Base-by-base conservation (phyloP, 2,888 invertebrate genomes). In the Sthenelais limicola region DNA sequence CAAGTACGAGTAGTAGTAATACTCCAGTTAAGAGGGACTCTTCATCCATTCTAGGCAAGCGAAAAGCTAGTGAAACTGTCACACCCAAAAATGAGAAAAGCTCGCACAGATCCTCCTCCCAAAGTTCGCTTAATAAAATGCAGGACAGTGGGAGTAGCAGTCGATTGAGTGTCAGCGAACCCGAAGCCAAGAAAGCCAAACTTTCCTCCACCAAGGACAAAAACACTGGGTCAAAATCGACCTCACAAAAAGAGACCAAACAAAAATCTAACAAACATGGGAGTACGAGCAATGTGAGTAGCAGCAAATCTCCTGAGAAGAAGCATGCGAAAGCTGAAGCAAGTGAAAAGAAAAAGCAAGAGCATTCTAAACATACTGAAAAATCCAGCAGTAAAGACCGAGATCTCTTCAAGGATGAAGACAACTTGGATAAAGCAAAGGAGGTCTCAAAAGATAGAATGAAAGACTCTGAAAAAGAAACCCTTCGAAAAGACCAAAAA, bases 101-200 rank as follows among this genome's bases (percentile, higher is more conserved):
- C 9, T 26, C 15, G 18, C 67, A 67, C 30, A 67, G 48, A 35
- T 38, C 66, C 5, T 66, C 66, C 5, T 38, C 66, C 7, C 21
- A 24, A 24, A 24, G 15, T 1, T n/a, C 21, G 9, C 5, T 21
- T 15, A 58, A 15, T 32, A 30, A n/a, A 24, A 73, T 49, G 38
- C 68, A 24, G 51, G 43, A 30, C 35, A 26, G 26, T 67, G 72
- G 58, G 56, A 72, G 24, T 26, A 32, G 32, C 3, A 24, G n/a
- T n/a, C 35, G 47, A 24, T 21, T 43, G 2, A 33, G 7, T n/a
- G 4, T 54, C 5, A 43, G 47, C 15, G 54, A 73, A 56, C 56
- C 68, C 24, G 68, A 56, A n/a, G 48, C 35, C 4, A 74, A 74
- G 58, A 74, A 72, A 48, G 67, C 58, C 12, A 72, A 72, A 48